Evolutionary conservation across 2,888 invertebrate species (phyloP), one percentile per base, ranked within the genome.

Genomic region (Therioaphis trifolii): DNA sequence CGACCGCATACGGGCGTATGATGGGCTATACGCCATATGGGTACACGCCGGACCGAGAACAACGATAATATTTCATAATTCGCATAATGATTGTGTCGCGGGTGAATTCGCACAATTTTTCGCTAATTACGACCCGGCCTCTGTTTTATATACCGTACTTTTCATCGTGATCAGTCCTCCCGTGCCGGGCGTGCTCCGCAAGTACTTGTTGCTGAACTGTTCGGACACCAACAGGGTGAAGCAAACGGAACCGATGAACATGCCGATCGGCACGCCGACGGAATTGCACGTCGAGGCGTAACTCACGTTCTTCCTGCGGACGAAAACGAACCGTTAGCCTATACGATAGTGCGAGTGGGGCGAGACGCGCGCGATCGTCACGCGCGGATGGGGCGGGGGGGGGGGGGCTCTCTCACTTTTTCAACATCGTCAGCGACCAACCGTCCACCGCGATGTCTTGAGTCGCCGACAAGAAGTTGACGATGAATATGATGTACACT

Each of bases 391-490:
- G 11, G 43, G 7, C 43, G 46, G 9, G 9, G 9, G 15, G 2
- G 46, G 3, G n/a, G 7, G 2, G 46, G 9, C 15, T 49, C 9
- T 11, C 43, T 72, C 52, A 96, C 93, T 96, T 94, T 88, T 96
- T 95, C 0, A 99, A 90, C 97, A 99, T 99, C 0, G 99, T 99
- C 18, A 99, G 90, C 0, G 99, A 99, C 99, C 99, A 99, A 40
- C 99, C 99, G 90, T 99, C 99, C 0, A 99, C 99, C 18, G 98
- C 99, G 87, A 99, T 98, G 89, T 99, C 99, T 90, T 99, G 99
- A 2, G 99, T 99, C 2, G 99, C 99, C 4, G 99, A 98, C 87
- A 99, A 90, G 87, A 99, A 98, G 88, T 98, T 99, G 2, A 99
- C 90, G 80, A 93, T 90, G 88, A 99, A 95, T 90, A 99, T 99